These are phyloP conservation scores for Tragelaphus strepsiceros DNA, from an alignment of 2,113 vertebrate genomes.

Conservation along the genomic window DNA sequence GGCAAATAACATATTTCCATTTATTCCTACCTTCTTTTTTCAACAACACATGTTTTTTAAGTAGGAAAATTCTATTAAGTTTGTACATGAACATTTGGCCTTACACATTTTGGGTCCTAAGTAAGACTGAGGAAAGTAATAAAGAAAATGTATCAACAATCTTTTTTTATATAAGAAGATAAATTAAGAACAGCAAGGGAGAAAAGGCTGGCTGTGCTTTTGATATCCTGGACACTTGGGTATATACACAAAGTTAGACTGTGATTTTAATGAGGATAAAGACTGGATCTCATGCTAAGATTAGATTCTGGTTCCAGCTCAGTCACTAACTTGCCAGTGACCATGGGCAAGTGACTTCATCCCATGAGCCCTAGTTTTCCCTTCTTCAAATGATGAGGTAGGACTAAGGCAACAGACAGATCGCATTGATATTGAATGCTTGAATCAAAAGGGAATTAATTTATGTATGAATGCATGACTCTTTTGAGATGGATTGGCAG, in stretches of 20 bases:
- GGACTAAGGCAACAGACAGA: background rate
- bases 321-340: background rate
- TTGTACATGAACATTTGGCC: background rate
- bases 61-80: slow-evolving; percentile 33
- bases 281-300: background rate
- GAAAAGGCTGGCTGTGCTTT: background rate
- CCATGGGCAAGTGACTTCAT: background rate
- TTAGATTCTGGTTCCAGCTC: background rate
- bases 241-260: slow-evolving; percentile 5
- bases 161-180: slow-evolving; percentile 28
- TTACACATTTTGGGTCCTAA: background rate
- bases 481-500: background rate
- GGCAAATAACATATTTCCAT: background rate
- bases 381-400: background rate
- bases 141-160: background rate
- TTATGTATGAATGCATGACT: background rate
- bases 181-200: slow-evolving; percentile 33
- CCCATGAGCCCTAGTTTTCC: background rate
- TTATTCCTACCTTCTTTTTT: background rate
- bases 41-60: background rate
- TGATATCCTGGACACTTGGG: slow-evolving; percentile 45
- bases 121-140: background rate
- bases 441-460: background rate
- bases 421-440: background rate
- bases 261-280: background rate